phyloP scores from a whole-genome alignment of 2,888 invertebrate genomes.

The Panzeria rudis region DNA sequence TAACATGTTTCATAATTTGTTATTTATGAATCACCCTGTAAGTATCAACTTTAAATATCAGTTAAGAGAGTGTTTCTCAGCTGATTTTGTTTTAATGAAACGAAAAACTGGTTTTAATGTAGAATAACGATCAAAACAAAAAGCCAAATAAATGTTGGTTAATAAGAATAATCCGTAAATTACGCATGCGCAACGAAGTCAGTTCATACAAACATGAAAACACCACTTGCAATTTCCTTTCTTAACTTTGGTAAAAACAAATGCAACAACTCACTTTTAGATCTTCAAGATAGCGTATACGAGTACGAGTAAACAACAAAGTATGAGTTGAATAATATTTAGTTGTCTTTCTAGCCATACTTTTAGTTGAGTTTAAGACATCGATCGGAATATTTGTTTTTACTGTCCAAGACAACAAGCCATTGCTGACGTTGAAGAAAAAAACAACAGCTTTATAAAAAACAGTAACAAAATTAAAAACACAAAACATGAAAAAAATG shows the following conservation, averaged over 20 bases:
- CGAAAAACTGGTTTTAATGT: conserved; percentile 75
- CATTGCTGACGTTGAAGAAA: conserved; percentile 63
- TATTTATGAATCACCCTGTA: conserved; percentile 37
- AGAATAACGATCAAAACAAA: conserved; percentile 69
- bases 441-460: conserved; percentile 30
- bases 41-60: not conserved
- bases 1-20: not conserved
- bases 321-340: conserved; percentile 7
- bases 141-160: conserved; percentile 15
- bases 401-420: not conserved
- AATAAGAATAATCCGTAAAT: not conserved
- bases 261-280: conserved; percentile 15
- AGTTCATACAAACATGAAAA: not conserved
- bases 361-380: conserved; percentile 62
- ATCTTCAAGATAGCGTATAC: conserved; percentile 41
- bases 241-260: conserved; percentile 20
- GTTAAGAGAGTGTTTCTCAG: not conserved
- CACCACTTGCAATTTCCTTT: conserved; percentile 39
- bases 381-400: conserved; percentile 20
- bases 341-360: conserved; percentile 14
- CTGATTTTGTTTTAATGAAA: conserved; percentile 26
- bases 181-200: conserved; percentile 61
- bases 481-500: conserved; percentile 50
- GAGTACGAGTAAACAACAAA: not conserved
- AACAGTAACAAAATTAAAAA: conserved; percentile 17